Evolutionary conservation across 2,113 vertebrate species (phyloP).

Genomic region (Dromiciops gliroides): DNA sequence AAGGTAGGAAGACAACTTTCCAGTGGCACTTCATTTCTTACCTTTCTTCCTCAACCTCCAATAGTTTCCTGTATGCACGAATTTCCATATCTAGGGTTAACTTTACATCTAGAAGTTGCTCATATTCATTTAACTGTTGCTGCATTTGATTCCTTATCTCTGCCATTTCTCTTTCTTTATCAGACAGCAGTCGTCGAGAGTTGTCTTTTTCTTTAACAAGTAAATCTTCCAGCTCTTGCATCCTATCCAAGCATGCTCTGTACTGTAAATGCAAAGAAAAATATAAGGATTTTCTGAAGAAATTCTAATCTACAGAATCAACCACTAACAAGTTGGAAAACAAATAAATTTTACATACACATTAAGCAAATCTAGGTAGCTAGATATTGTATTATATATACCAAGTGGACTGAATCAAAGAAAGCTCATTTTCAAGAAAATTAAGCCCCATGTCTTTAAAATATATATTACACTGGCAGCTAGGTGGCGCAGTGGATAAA

Average conservation of each 20-base stretch:
- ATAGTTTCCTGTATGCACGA: conserved; percentile 91
- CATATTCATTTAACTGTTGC: conserved; percentile 89
- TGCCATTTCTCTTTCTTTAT: conserved; percentile 88
- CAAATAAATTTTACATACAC: neutral
- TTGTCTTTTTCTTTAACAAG: conserved; percentile 88
- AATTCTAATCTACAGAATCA: conserved; percentile 46
- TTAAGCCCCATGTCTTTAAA: neutral
- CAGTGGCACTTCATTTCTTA: conserved; percentile 59
- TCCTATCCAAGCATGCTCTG: conserved; percentile 88
- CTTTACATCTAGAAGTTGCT: conserved; percentile 94
- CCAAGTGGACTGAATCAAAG: neutral
- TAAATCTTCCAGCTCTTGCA: conserved; percentile 87
- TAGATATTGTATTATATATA: too few relatives aligned
- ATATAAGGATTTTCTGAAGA: conserved; percentile 33
- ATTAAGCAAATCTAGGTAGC: neutral
- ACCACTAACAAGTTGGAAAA: neutral
- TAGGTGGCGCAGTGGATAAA: too few relatives aligned
- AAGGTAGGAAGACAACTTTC: rapidly evolving
- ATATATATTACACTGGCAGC: conserved; percentile 1
- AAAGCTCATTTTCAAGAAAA: neutral
- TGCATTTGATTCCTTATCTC: conserved; percentile 90
- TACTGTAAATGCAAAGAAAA: conserved; percentile 81
- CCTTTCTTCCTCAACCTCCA: conserved; percentile 96
- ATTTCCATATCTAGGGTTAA: conserved; percentile 96
- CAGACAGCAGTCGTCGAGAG: conserved; percentile 81